phyloP scores from a whole-genome alignment of 2,888 invertebrate genomes.

The Stratiomys singularior region DNA sequence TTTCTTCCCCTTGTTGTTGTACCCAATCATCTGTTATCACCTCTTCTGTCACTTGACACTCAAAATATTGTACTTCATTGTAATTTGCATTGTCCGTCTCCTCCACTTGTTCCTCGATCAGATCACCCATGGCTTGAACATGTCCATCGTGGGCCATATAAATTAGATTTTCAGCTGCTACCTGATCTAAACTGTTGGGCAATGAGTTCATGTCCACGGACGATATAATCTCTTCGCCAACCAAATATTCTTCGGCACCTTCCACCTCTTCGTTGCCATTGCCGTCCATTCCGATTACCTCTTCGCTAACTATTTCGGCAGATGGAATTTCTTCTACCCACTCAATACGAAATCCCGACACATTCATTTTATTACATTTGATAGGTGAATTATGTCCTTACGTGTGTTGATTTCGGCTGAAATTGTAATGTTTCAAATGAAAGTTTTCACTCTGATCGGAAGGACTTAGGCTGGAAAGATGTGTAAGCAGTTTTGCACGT shows the following conservation, averaged over 20 bases:
- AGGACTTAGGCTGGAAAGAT: no score
- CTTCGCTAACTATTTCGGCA: constrained; percentile 46
- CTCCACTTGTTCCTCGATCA: constrained; percentile 56
- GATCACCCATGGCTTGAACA: constrained; percentile 60
- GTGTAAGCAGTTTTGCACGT: no score
- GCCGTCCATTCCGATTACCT: constrained; percentile 48
- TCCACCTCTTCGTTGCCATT: constrained; percentile 41
- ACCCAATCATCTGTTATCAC: constrained; percentile 86
- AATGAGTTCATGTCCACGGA: constrained; percentile 51
- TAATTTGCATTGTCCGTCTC: constrained; percentile 56
- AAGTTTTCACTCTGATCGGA: no score
- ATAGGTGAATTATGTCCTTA: no score
- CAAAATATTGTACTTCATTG: constrained; percentile 63
- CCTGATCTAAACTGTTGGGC: constrained; percentile 67
- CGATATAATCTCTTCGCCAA: constrained; percentile 53
- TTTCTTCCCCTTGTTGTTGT: constrained; percentile 76
- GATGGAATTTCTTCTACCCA: constrained; percentile 58
- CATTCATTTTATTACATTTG: constrained; percentile 53
- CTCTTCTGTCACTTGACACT: constrained; percentile 79
- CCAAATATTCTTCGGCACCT: constrained; percentile 47
- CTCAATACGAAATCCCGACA: constrained; percentile 58
- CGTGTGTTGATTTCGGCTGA: no score
- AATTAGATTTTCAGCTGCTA: constrained; percentile 73
- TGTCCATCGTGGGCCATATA: constrained; percentile 70
- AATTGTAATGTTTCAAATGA: no score